Percentiles rank a stretch among this genome's conserved stretches.
Evolutionary conservation across 2,888 invertebrate species (phyloP).

Genomic region (Smittia sp.): DNA sequence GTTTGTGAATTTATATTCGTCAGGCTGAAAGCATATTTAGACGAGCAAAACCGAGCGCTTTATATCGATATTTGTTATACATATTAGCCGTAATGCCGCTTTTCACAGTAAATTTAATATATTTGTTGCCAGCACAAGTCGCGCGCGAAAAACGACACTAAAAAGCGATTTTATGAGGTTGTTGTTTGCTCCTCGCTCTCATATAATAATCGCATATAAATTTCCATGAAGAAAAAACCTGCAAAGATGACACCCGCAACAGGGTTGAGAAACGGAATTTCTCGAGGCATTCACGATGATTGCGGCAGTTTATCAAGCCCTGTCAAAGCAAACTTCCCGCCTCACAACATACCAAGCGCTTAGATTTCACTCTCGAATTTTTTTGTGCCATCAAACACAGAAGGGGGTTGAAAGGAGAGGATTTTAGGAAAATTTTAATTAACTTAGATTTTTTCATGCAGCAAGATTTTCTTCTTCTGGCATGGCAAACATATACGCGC

Average conservation of each 20-base stretch:
- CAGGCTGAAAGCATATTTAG: not conserved
- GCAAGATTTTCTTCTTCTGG: not conserved
- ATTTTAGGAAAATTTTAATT: slow-evolving; percentile 33
- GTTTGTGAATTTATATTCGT: slow-evolving; percentile 8
- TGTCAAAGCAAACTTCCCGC: not conserved
- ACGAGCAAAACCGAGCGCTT: not conserved
- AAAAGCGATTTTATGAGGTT: slow-evolving; percentile 8
- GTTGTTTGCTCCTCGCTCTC: not conserved
- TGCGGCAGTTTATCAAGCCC: not conserved
- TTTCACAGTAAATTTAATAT: slow-evolving; percentile 40
- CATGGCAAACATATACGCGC: not conserved
- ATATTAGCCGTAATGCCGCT: slow-evolving; percentile 34
- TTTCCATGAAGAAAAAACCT: not conserved
- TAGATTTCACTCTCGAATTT: not conserved
- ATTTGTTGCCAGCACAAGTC: slow-evolving; percentile 16
- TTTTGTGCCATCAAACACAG: not conserved
- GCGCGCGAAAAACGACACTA: not conserved
- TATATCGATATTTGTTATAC: slow-evolving; percentile 28
- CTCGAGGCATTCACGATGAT: too few species aligned
- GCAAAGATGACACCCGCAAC: not conserved
- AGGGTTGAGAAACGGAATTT: not conserved
- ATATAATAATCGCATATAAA: slow-evolving; percentile 3
- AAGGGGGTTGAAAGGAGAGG: not conserved
- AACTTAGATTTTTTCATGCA: slow-evolving; percentile 33
- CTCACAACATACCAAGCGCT: not conserved